Base-by-base conservation (phyloP, 2,797 vertebrate species). In the Sebastes vulpes region DNA sequence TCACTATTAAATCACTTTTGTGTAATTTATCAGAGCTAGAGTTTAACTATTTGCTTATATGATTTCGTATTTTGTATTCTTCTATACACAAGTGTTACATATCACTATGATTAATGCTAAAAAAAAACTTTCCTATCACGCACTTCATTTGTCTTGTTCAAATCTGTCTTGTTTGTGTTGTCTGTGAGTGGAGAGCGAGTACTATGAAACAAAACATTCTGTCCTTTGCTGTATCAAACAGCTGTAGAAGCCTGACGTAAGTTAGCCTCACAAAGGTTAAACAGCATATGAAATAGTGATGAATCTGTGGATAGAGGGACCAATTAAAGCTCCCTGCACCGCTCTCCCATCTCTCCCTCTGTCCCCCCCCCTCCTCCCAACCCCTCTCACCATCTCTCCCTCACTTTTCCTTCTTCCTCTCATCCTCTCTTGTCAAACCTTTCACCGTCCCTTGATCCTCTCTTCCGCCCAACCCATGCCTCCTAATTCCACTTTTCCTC, bases 201-300 rank as follows among this genome's bases (percentile, higher is more conserved):
- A n/a, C 23, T 76, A 60, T 38, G 54, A 84, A 80, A 90, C 86
- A 18, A 87, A 82, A 84, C 58, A 61, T 68, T 54, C 46, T 59
- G 67, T 86, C 57, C 77, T 87, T 65, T 61, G 50, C 75, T 81
- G 66, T 77, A 86, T 72, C 75, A 86, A 87, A 87, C 87, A 86
- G 82, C 80, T 74, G 82, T 72, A 68, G 63, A 95, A 94, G 92
- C 93, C 93, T 75, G 85, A 72, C 91, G 92, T 95, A 89, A 93
- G 91, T 87, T 89, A 80, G 89, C 91, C 81, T 95, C 91, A 75
- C 90, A 96, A 96, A 97, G 96, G 96, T 97, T 97, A 97, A 97
- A 96, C 94, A 94, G 95, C 88, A 88, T 92, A 96, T 95, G 92
- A 96, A 87, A 93, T 94, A 95, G 93, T 94, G 94, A 96, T 95